Evolutionary conservation across 2,113 vertebrate genomes (phyloP).

Genomic region (Carettochelys insculpta): DNA sequence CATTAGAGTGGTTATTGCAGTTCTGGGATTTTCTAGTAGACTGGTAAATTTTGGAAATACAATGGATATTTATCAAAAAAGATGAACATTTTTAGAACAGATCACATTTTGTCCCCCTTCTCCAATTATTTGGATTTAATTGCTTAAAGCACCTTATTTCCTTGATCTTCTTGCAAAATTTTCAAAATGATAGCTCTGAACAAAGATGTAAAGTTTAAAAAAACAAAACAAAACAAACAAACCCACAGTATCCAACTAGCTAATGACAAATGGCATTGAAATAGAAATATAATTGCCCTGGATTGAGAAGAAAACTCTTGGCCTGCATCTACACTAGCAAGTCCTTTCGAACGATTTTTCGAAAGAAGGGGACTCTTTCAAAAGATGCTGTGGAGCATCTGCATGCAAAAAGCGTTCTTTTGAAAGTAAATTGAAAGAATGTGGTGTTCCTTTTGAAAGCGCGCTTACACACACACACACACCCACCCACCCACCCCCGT

Average conservation of each 20-base stretch:
- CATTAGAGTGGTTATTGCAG: background rate
- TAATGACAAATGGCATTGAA: slow-evolving; percentile 4
- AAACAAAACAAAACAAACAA: too few species aligned
- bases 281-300: background rate
- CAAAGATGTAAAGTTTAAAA: slow-evolving; percentile 26
- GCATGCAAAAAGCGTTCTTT: too few species aligned
- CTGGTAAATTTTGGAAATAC: background rate
- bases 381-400: too few species aligned
- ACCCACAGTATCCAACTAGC: background rate
- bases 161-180: slow-evolving; percentile 5
- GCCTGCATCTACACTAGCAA: too few species aligned
- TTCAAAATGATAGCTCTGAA: slow-evolving; percentile 16
- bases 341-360: too few species aligned
- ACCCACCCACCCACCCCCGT: too few species aligned
- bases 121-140: background rate
- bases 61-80: background rate
- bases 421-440: too few species aligned
- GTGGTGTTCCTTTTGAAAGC: too few species aligned
- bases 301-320: background rate
- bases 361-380: too few species aligned
- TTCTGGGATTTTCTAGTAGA: background rate
- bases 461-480: too few species aligned
- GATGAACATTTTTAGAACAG: background rate
- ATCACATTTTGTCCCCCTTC: background rate
- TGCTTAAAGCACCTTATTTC: background rate